Percentiles rank a stretch among this genome's conserved stretches.
phyloP scores from a whole-genome alignment of 35 echinoderm and acorn worm species.

The Lytechinus pictus region DNA sequence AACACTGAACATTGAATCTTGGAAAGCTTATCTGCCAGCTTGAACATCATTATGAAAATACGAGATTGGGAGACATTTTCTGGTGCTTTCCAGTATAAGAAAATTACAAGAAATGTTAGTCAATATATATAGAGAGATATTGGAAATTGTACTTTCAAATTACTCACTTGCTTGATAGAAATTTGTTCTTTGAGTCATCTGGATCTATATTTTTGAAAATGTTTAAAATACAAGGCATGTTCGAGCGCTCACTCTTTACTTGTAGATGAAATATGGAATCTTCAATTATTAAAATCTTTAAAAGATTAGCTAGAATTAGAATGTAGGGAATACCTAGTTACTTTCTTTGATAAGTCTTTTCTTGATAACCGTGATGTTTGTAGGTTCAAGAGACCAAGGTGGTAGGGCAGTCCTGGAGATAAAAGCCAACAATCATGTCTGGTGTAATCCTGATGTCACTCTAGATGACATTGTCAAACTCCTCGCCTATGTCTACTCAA shows the following conservation, averaged over 20 bases:
- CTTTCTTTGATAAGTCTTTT: neutral
- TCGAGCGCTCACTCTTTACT: neutral
- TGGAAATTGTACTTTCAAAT: neutral
- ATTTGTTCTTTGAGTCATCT: neutral
- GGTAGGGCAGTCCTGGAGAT: conserved; percentile 67
- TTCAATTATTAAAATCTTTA: neutral
- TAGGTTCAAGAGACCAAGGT: conserved; percentile 65
- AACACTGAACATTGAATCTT: no score
- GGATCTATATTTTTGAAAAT: neutral
- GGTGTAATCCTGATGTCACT: conserved; percentile 62
- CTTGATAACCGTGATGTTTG: neutral
- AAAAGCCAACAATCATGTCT: conserved; percentile 57
- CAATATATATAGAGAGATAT: neutral
- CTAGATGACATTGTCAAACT: conserved; percentile 66
- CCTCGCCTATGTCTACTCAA: conserved; percentile 59
- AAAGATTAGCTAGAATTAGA: neutral
- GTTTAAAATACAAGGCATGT: no score
- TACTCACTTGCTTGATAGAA: neutral
- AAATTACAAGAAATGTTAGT: neutral
- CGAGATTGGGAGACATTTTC: no score
- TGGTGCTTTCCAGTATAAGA: no score
- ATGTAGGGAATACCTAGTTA: neutral
- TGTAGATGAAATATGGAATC: neutral
- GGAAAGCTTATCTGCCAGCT: no score
- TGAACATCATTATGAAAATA: no score